A percentile compares a stretch with the other conserved stretches of the same genome.
phyloP scores from a whole-genome alignment of 2,888 invertebrate species.

The Ferrisia virgata region DNA sequence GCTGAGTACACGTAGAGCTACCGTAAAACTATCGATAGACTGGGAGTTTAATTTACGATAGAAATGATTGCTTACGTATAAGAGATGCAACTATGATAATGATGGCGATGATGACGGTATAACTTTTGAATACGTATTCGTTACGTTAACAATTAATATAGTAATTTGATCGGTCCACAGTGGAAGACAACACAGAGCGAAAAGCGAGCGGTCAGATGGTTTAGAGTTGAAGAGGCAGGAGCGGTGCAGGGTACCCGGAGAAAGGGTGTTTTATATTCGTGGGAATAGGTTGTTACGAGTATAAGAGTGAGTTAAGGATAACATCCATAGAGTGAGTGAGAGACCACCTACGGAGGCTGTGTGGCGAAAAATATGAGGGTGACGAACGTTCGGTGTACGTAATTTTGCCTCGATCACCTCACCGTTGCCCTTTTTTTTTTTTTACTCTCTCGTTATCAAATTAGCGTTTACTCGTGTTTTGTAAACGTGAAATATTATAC shows the following conservation, averaged over 20 bases:
- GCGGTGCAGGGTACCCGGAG: not conserved
- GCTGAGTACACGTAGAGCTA: no score
- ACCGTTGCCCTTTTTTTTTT: no score
- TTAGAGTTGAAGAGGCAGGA: no score
- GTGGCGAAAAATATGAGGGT: slow-evolving; percentile 21
- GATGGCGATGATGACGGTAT: no score
- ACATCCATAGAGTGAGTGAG: not conserved
- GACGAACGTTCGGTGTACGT: not conserved
- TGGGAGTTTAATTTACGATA: no score
- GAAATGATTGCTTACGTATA: no score
- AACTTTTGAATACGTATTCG: slow-evolving; percentile 6
- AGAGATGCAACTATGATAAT: no score
- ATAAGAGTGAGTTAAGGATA: not conserved
- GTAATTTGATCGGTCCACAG: slow-evolving; percentile 7
- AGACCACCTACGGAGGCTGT: slow-evolving; percentile 7
- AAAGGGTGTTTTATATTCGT: slow-evolving; percentile 27
- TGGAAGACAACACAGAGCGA: not conserved
- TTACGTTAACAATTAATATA: slow-evolving; percentile 20
- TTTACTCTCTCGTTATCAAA: slow-evolving; percentile 15
- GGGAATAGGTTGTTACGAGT: not conserved
- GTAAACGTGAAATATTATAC: not conserved
- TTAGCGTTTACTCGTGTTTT: slow-evolving; percentile 33
- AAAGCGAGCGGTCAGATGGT: not conserved
- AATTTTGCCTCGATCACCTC: slow-evolving; percentile 10
- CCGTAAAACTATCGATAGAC: no score